phyloP scores from a whole-genome alignment of 2,797 vertebrate genomes.

The Anomalospiza imberbis region DNA sequence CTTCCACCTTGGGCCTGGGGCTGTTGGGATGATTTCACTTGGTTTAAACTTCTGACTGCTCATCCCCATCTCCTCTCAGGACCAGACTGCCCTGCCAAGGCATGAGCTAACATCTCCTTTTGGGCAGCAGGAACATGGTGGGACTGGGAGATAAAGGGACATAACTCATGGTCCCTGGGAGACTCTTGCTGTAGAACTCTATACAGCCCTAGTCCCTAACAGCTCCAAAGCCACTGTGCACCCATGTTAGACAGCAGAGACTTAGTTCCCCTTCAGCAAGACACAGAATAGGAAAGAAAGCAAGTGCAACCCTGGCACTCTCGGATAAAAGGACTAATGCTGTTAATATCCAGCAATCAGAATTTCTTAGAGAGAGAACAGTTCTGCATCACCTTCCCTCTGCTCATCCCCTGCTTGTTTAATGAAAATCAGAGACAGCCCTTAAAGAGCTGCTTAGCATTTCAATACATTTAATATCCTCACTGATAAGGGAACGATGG shows the following conservation, averaged over 20 bases:
- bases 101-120: background rate
- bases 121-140: background rate
- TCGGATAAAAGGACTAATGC: slow-evolving; percentile 42
- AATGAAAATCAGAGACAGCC: slow-evolving; percentile 63
- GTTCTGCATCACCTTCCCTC: slow-evolving; percentile 21
- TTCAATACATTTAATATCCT: slow-evolving; percentile 63
- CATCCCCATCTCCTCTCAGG: background rate
- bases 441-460: slow-evolving; percentile 69
- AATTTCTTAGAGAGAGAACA: slow-evolving; percentile 20
- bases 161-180: background rate
- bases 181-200: background rate
- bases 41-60: background rate
- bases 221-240: background rate
- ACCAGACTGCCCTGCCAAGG: background rate
- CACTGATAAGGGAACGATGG: slow-evolving; percentile 61
- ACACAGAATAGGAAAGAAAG: slow-evolving; percentile 9
- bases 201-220: background rate
- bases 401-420: slow-evolving; percentile 45
- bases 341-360: slow-evolving; percentile 47
- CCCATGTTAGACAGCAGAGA: background rate
- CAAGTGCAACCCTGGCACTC: background rate
- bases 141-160: background rate
- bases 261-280: slow-evolving; percentile 26
- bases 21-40: background rate
- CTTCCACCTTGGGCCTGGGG: background rate